Base-by-base conservation (phyloP, 2,888 invertebrate species). In the Trisateles emortualis region DNA sequence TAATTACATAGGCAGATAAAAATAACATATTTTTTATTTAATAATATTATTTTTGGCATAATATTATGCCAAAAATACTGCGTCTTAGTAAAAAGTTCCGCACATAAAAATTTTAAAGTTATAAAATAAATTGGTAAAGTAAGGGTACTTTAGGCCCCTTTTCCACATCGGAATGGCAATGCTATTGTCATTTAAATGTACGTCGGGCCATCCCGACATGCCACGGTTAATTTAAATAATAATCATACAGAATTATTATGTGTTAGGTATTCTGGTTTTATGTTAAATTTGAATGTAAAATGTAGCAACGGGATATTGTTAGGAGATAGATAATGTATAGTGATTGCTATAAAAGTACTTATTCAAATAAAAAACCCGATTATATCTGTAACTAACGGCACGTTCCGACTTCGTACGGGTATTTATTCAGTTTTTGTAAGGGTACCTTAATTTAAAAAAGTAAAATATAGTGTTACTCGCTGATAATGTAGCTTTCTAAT, bases 131-230 rank as follows among this genome's bases (percentile, higher is more conserved):
- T 72, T 59, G 62, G 58, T 44, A 43, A 69, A 69, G 62, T 69
- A 54, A n/a, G 60, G 69, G 60, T 72, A 64, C 55, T 72, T 63
- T 40, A 40, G 59, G 55, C 68, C 70, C 72, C 69, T 71, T 59
- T 43, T 55, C 60, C 52, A 63, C 54, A 65, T 69, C 48, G 53
- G 53, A 68, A 69, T 63, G 49, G 66, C 59, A 52, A 40, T 19
- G 29, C 62, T 42, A 88, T 91, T 91, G 89, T 91, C 79, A 91
- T 90, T 88, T 78, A 88, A 89, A 90, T 90, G 24, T 47, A 63
- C 65, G 69, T 74, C 80, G 79, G 81, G 72, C 77, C n/a, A 79
- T 78, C 79, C 77, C 75, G 79, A 78, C 78, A 74, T 39, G 75
- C 68, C 60, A 72, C 67, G 72, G 61, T 55, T 72, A 83, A 88